Evolutionary conservation across 2,888 invertebrate genomes (phyloP).

Genomic region (Cybosia mesomella): DNA sequence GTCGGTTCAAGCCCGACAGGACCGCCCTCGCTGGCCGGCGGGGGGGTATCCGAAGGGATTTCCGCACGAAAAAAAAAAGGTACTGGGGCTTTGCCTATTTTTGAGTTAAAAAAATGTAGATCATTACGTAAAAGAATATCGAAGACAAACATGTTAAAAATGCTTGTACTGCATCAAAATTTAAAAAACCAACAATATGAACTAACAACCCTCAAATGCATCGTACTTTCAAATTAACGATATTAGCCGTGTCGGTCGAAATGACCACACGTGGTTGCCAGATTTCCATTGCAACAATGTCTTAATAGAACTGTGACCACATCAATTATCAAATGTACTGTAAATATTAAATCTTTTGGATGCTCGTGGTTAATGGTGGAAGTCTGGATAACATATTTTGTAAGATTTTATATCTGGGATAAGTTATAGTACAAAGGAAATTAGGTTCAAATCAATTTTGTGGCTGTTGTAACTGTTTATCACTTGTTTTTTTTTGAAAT

Average conservation of each 20-base stretch:
- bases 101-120: neutral
- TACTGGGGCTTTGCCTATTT: too few relatives aligned
- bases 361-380: slow-evolving; percentile 24
- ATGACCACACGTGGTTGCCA: slow-evolving; percentile 71
- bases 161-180: neutral
- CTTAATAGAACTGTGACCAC: slow-evolving; percentile 60
- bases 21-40: too few relatives aligned
- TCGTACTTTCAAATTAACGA: slow-evolving; percentile 56
- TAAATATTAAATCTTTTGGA: slow-evolving; percentile 60
- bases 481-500: too few relatives aligned
- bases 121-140: neutral
- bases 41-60: too few relatives aligned
- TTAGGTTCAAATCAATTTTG: neutral
- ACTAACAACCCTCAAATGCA: slow-evolving; percentile 55
- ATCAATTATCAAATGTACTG: slow-evolving; percentile 62
- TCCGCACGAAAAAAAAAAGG: too few relatives aligned
- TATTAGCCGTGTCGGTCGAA: slow-evolving; percentile 63
- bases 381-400: slow-evolving; percentile 46
- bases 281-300: slow-evolving; percentile 63
- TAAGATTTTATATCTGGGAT: slow-evolving; percentile 14
- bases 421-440: neutral
- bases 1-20: too few relatives aligned
- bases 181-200: slow-evolving; percentile 28
- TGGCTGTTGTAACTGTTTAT: neutral
- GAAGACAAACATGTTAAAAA: too few relatives aligned